Conservation (phyloP, 2,888 invertebrate genomes). For the Notocelia uddmanniana region DNA sequence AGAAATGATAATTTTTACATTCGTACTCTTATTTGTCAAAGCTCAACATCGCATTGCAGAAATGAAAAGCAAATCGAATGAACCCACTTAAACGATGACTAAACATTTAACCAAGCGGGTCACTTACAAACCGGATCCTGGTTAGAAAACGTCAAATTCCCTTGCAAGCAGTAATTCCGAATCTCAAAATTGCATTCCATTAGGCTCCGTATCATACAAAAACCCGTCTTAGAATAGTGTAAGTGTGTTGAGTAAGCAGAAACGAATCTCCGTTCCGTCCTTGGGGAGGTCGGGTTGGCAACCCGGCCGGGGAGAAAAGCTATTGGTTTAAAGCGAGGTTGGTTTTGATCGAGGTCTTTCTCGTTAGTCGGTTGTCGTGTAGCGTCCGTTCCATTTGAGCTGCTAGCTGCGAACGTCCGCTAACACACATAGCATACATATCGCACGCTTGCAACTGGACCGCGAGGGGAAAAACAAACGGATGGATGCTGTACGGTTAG, state of each 20-base stretch:
- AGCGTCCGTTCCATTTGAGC: constrained; percentile 83
- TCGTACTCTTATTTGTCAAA: neutral
- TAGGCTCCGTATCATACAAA: constrained; percentile 72
- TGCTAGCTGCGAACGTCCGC: constrained; percentile 75
- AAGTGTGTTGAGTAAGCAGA: constrained; percentile 73
- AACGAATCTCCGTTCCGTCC: constrained; percentile 71
- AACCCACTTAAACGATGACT: constrained; percentile 32
- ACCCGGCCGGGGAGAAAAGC: constrained; percentile 53
- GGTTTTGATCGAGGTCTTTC: constrained; percentile 55
- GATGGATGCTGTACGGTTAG: constrained; percentile 55
- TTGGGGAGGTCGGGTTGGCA: constrained; percentile 75
- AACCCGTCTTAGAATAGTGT: constrained; percentile 70
- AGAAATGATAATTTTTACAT: no score
- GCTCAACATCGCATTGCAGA: neutral
- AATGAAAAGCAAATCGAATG: constrained; percentile 8
- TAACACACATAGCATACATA: constrained; percentile 83
- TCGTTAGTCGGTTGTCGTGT: constrained; percentile 59
- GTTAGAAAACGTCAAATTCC: constrained; percentile 46
- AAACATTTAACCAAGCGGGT: constrained; percentile 39
- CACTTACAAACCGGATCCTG: constrained; percentile 42
- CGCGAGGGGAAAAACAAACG: constrained; percentile 79
- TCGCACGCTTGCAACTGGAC: constrained; percentile 79
- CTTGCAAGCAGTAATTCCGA: constrained; percentile 47
- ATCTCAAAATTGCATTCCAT: constrained; percentile 56
- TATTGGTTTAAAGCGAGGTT: constrained; percentile 4